Base-by-base conservation (phyloP, 2,113 vertebrate genomes). In the Limanda limanda region DNA sequence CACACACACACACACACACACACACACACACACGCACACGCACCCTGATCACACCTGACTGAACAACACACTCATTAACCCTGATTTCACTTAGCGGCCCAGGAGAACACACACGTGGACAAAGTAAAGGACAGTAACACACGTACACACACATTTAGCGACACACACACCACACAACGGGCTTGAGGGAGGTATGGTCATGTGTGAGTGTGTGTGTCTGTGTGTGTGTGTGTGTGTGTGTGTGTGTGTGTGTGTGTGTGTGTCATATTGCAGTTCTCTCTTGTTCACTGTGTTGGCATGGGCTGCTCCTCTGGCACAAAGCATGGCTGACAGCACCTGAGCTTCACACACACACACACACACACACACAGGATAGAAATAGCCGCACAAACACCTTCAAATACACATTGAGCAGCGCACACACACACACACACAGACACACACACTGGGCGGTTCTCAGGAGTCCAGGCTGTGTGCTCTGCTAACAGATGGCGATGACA, bases 401-500 rank as follows among this genome's bases (percentile, higher is more conserved):
- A 65, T 47, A 67, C 60, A 51, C 58, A 35, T 58, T 71, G n/a
- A 54, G 35, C 48, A 37, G 48, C 58, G 59, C 42, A 31, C 68
- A 63, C 56, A 31, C 57, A 31, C 40, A 51, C 48, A 54, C 51
- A 80, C 71, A 66, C 71, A 67, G 59, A 71, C 76, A 70, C 68
- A 71, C 80, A 85, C 68, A 40, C 24, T 72, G 59, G 52, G 48
- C 57, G 45, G 2, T 52, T 76, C 77, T 74, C 83, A 66, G 66
- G 69, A 74, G 68, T 73, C 35, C 31, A 40, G 52, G 69, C 40
- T 76, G 78, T 82, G 82, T 72, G 69, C 67, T 83, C 67, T 66
- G 70, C 79, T 70, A 82, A 87, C 87, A 91, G 85, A 87, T 90
- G 87, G 83, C 84, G 80, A 88, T 81, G 81, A 88, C 79, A 82